Base-by-base conservation (phyloP, 2,113 vertebrate species). In the Riparia riparia region DNA sequence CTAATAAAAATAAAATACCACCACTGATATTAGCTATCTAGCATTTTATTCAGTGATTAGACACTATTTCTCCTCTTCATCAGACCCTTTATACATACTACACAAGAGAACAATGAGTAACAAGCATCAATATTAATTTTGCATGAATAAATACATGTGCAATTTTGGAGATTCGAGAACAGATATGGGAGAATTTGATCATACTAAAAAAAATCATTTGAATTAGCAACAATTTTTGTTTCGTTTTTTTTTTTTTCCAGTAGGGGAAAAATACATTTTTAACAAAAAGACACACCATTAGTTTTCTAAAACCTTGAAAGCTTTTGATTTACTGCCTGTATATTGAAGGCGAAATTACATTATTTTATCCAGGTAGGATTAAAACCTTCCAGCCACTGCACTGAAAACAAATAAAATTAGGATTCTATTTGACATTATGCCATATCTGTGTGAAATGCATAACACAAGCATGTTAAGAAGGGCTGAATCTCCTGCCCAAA, bases 281-380 rank as follows among this genome's bases (percentile, higher is more conserved):
- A 39, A 25, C 9, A 51, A 49, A 18, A 0, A n/a, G 1, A 37
- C 3, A 0, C 1, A 26, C 16, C 15, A 24, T 51, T 34, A 42
- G 19, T 58, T 78, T 65, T 72, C 4, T 53, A 49, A 70, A 80
- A 41, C 7, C 21, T 32, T 37, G 19, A 82, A 82, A 70, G 3
- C 7, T 65, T 94, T 86, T 61, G 4, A 72, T 94, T 83, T 74
- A 44, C 25, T 70, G 50, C 29, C 45, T 61, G 8, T 53, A 58
- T n/a, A 78, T 14, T 78, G 50, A 63, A 93, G 68, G 18, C 29
- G 70, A 92, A 95, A 34, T 1, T 17, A 1, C 14, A 0, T 28
- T 70, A 31, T 39, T 91, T 78, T 74, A 42, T 19, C 37, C 29
- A 84, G 11, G 26, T 21, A 56, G 8, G 17, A 78, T 64, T 73